These are phyloP conservation scores for Sandelia bainsii DNA, from an alignment of 2,797 vertebrate genomes.

Conservation along the genomic window DNA sequence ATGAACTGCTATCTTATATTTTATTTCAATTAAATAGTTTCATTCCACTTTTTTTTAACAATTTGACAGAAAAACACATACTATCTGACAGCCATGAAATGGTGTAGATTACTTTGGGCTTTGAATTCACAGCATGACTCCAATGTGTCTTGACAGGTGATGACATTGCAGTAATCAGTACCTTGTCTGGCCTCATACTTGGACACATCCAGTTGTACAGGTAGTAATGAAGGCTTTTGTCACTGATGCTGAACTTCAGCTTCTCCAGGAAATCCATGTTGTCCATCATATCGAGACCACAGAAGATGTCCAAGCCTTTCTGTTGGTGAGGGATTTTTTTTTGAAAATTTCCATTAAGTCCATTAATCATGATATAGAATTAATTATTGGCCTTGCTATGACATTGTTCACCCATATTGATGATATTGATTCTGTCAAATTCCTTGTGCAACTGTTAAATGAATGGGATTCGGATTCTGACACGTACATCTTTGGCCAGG, in stretches of 20 bases:
- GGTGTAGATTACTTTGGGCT: background rate
- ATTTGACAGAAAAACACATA: background rate
- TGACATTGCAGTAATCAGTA: constrained; percentile 55
- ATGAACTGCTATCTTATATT: background rate
- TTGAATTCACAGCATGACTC: constrained; percentile 6
- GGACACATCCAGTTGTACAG: constrained; percentile 99
- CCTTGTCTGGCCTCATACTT: constrained; percentile 91
- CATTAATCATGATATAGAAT: background rate
- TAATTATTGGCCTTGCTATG: background rate
- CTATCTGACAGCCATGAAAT: background rate
- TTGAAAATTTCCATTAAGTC: background rate
- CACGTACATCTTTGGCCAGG: constrained; percentile 92
- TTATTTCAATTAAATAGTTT: background rate
- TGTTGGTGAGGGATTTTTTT: constrained; percentile 28
- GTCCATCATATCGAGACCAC: constrained; percentile 93
- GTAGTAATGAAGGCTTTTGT: constrained; percentile 92
- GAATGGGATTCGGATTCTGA: background rate
- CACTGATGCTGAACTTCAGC: constrained; percentile 91
- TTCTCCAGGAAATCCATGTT: constrained; percentile 93
- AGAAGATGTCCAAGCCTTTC: constrained; percentile 88
- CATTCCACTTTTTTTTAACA: background rate
- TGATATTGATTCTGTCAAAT: background rate
- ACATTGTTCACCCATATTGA: background rate
- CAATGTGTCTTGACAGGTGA: background rate
- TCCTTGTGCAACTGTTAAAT: background rate